Percentiles rank a stretch among this genome's conserved stretches.
phyloP scores from a whole-genome alignment of 2,113 vertebrate species.

The Sclerurus mexicanus region DNA sequence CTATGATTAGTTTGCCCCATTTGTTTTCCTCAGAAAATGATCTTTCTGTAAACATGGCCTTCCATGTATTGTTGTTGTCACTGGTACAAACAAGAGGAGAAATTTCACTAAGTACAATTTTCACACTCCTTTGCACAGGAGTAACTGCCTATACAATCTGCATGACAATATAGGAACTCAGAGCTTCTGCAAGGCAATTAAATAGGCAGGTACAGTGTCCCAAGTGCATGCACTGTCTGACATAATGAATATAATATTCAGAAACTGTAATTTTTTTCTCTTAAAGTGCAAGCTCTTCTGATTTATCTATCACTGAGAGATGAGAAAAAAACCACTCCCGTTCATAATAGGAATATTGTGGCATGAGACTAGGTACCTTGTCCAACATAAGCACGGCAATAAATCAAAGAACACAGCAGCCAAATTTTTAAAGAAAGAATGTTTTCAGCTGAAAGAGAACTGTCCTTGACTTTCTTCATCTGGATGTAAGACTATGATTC shows the following conservation, averaged over 20 bases:
- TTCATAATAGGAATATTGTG: constrained; percentile 32
- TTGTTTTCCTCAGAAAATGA: background rate
- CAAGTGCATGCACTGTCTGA: background rate
- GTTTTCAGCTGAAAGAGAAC: constrained; percentile 25
- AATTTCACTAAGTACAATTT: background rate
- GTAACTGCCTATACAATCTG: background rate
- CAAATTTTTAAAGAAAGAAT: constrained; percentile 33
- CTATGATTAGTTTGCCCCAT: background rate
- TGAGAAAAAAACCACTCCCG: background rate
- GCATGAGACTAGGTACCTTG: background rate
- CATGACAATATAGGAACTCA: background rate
- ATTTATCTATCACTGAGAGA: constrained; percentile 16
- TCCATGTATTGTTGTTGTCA: background rate
- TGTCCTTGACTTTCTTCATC: constrained; percentile 37
- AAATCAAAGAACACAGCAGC: constrained; percentile 56
- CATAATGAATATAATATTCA: background rate
- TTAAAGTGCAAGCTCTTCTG: constrained; percentile 13
- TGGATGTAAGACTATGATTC: constrained; percentile 14
- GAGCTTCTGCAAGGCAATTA: background rate
- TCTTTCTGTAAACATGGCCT: background rate
- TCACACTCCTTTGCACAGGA: background rate
- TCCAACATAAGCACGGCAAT: constrained; percentile 41
- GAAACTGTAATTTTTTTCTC: background rate
- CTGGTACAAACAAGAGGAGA: background rate
- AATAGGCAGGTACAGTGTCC: background rate